These are phyloP conservation scores for Anguilla anguilla DNA, from an alignment of 2,797 vertebrate species.

Conservation along the genomic window DNA sequence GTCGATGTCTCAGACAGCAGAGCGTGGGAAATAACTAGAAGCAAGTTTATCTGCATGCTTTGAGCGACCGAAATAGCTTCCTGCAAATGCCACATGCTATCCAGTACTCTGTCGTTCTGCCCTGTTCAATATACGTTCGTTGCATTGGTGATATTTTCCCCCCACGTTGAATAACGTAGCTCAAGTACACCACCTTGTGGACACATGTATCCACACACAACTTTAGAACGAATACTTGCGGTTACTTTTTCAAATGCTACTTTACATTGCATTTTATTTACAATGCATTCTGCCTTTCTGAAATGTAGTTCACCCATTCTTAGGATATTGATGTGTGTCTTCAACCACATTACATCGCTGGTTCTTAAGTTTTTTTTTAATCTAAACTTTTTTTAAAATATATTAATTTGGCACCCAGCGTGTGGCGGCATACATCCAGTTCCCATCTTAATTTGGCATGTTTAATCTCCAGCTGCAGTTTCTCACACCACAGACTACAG, in stretches of 20 bases:
- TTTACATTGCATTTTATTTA: not conserved
- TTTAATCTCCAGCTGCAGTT: too few species aligned
- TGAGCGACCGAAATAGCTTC: not conserved
- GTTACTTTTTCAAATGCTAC: not conserved
- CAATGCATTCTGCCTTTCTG: too few species aligned
- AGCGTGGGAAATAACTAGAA: not conserved
- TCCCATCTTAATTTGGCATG: too few species aligned
- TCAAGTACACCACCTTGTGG: slow-evolving; percentile 13
- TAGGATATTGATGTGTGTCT: too few species aligned
- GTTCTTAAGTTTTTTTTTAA: too few species aligned
- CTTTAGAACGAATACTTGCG: too few species aligned
- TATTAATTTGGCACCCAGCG: too few species aligned
- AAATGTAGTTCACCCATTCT: too few species aligned
- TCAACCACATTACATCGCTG: too few species aligned
- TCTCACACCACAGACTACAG: too few species aligned
- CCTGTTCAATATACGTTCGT: not conserved
- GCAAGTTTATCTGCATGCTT: not conserved
- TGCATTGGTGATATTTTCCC: not conserved
- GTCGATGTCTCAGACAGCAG: not conserved
- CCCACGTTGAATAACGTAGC: not conserved
- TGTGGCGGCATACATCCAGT: too few species aligned
- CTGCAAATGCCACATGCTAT: not conserved
- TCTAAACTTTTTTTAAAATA: too few species aligned
- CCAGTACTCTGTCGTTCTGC: not conserved
- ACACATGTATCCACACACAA: not conserved